A percentile compares a stretch with the other conserved stretches of the same genome.
phyloP scores from a whole-genome alignment of 2,113 vertebrate genomes.

The Dendropsophus ebraccatus region DNA sequence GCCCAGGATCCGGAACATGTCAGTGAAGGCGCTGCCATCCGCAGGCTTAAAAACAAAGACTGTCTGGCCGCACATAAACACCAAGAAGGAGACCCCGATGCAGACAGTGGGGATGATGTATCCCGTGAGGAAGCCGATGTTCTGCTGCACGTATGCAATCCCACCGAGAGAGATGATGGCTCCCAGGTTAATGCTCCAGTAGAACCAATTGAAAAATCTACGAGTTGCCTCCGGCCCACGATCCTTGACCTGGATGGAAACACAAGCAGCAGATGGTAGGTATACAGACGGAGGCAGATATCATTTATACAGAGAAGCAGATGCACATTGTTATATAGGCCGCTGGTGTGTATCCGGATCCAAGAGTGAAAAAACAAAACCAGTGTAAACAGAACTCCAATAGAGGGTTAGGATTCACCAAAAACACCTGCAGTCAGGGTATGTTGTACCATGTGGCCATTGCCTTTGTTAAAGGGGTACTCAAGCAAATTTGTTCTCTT shows the following conservation, averaged over 20 bases:
- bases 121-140: conserved; percentile 82
- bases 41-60: conserved; percentile 92
- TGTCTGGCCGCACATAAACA: conserved; percentile 85
- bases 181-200: conserved; percentile 98
- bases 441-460: too few relatives aligned
- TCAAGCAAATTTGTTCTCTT: too few relatives aligned
- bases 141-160: conserved; percentile 94
- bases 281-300: too few relatives aligned
- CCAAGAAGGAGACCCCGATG: conserved; percentile 86
- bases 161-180: conserved; percentile 91
- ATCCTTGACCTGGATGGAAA: conserved; percentile 86
- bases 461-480: too few relatives aligned
- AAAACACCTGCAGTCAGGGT: too few relatives aligned
- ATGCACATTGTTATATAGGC: too few relatives aligned
- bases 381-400: too few relatives aligned
- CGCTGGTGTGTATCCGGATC: too few relatives aligned
- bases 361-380: too few relatives aligned
- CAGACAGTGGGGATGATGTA: conserved; percentile 87
- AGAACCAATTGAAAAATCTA: conserved; percentile 98
- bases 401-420: too few relatives aligned
- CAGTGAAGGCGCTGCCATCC: conserved; percentile 93
- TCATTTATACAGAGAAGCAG: too few relatives aligned
- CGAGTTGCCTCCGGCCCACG: conserved; percentile 91
- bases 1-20: conserved; percentile 84
- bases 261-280: neutral